Evolutionary conservation across 1,140 invertebrate species (phyloP).

Genomic region (Drosophila repleta): DNA sequence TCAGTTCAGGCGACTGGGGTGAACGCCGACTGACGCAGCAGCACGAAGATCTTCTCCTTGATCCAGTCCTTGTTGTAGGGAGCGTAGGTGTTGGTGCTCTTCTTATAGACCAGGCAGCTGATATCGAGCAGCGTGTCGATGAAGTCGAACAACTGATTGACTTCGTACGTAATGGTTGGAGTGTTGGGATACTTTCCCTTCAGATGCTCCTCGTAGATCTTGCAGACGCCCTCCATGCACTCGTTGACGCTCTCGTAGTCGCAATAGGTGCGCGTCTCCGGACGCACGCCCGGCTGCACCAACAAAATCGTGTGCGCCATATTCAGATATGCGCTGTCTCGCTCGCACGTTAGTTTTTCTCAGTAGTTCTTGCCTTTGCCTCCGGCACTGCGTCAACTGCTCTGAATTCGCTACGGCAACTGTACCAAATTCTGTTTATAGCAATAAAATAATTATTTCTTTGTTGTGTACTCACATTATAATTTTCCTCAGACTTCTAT

Average conservation of each 20-base stretch:
- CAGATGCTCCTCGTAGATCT: slow-evolving; percentile 97
- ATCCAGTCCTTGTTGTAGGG: slow-evolving; percentile 99
- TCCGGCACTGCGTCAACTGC: no score
- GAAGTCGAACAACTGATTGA: slow-evolving; percentile 98
- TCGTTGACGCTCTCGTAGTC: slow-evolving; percentile 98
- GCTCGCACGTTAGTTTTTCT: no score
- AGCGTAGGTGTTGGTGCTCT: slow-evolving; percentile 97
- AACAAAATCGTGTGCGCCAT: slow-evolving; percentile 97
- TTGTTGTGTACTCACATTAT: no score
- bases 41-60: slow-evolving; percentile 98
- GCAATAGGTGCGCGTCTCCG: slow-evolving; percentile 97
- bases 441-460: no score
- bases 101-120: slow-evolving; percentile 97
- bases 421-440: no score
- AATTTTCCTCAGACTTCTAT: no score
- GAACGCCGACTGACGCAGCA: slow-evolving; percentile 95
- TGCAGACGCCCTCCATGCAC: slow-evolving; percentile 98
- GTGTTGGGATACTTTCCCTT: slow-evolving; percentile 97
- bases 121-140: slow-evolving; percentile 97
- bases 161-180: slow-evolving; percentile 98
- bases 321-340: no score
- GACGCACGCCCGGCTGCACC: slow-evolving; percentile 94
- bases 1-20: slow-evolving; percentile 83
- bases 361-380: no score
- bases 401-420: no score